Conservation (phyloP, 2,113 vertebrate genomes). For the Pomatostomus ruficeps region DNA sequence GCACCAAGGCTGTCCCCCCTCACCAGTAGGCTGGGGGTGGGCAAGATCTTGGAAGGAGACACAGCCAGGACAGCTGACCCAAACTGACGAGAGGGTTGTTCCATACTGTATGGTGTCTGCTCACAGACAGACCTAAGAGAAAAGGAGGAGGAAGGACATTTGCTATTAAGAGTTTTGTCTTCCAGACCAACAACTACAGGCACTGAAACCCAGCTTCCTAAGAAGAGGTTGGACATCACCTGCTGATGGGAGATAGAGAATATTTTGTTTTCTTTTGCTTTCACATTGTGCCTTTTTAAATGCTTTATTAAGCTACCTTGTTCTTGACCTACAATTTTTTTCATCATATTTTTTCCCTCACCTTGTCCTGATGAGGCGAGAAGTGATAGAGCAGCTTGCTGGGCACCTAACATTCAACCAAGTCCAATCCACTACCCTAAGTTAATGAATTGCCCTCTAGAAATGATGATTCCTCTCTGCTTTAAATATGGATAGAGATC, state of each 20-base stretch:
- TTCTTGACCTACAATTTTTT: background rate
- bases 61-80: background rate
- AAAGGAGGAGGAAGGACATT: background rate
- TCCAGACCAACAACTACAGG: fast-evolving
- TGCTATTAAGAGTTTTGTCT: background rate
- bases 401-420: background rate
- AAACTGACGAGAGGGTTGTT: background rate
- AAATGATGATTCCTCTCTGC: background rate
- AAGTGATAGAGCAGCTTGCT: background rate
- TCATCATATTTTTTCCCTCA: background rate
- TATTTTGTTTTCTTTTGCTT: background rate
- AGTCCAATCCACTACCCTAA: background rate
- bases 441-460: background rate
- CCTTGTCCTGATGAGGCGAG: background rate
- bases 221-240: background rate
- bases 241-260: background rate
- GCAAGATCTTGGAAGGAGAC: background rate
- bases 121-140: background rate
- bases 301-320: background rate
- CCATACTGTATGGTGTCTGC: background rate
- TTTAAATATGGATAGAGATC: background rate
- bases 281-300: background rate
- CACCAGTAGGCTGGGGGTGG: background rate
- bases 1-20: background rate
- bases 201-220: background rate